phyloP scores from a whole-genome alignment of 2,797 vertebrate species.

The Phrynocephalus forsythii region DNA sequence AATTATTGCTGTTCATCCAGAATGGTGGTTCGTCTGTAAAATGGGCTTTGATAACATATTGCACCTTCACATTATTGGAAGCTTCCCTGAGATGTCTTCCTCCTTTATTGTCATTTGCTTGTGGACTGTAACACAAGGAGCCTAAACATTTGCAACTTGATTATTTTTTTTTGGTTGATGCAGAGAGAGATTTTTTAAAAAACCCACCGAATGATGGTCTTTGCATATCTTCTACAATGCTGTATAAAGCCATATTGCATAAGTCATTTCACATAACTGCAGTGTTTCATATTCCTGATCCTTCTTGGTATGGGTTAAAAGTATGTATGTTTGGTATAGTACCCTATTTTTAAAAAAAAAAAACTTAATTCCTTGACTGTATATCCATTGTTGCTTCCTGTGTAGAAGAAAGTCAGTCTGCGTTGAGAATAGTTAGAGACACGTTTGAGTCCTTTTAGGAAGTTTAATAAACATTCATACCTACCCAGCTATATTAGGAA shows the following conservation, averaged over 20 bases:
- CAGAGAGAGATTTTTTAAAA: background rate
- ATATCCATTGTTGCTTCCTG: background rate
- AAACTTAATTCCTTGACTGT: background rate
- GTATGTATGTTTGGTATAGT: background rate
- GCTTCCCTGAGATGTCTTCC: background rate
- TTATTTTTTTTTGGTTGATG: background rate
- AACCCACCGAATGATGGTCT: background rate
- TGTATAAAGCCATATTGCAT: slow-evolving; percentile 13
- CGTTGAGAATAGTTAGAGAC: background rate
- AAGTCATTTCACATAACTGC: background rate
- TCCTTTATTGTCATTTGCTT: background rate
- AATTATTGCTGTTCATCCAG: background rate
- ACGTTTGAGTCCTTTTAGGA: background rate
- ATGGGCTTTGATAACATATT: background rate
- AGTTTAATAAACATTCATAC: background rate
- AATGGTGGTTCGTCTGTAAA: background rate
- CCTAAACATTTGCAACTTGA: background rate
- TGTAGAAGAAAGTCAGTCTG: background rate
- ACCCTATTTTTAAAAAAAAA: background rate
- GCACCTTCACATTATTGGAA: background rate
- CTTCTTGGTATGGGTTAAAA: background rate
- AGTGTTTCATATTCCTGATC: background rate
- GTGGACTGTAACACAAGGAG: background rate
- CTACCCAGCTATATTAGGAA: background rate
- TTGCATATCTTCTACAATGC: background rate